phyloP scores from a whole-genome alignment of 2,888 invertebrate species.

The Trichacis sp. region DNA sequence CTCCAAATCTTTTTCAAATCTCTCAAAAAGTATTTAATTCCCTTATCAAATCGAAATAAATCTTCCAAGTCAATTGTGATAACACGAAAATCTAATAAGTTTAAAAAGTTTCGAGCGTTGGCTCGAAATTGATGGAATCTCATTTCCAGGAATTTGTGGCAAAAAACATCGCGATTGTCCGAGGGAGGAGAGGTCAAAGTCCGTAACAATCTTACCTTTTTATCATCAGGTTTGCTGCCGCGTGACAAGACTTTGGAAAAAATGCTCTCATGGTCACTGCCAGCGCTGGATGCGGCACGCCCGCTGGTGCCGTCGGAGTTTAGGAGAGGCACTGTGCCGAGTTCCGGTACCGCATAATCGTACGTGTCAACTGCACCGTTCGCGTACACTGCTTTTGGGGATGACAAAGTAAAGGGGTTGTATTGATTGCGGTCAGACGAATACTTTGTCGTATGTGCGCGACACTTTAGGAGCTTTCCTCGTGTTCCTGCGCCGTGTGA shows the following conservation, averaged over 20 bases:
- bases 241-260: slow-evolving; percentile 66
- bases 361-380: slow-evolving; percentile 72
- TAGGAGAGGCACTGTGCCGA: slow-evolving; percentile 78
- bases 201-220: slow-evolving; percentile 65
- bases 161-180: too few species aligned
- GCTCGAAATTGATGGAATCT: too few species aligned
- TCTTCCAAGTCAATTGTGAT: too few species aligned
- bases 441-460: too few species aligned
- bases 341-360: slow-evolving; percentile 84
- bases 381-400: slow-evolving; percentile 59
- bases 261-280: slow-evolving; percentile 70
- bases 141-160: too few species aligned
- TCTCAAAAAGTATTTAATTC: too few species aligned
- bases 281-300: slow-evolving; percentile 60
- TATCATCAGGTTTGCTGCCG: slow-evolving; percentile 68
- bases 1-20: too few species aligned
- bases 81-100: too few species aligned
- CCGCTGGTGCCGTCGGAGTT: slow-evolving; percentile 69
- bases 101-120: too few species aligned
- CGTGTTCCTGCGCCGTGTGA: not conserved
- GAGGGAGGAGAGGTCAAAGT: not conserved
- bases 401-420: slow-evolving; percentile 45
- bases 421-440: slow-evolving; percentile 61
- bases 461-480: too few species aligned
- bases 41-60: too few species aligned